These are phyloP conservation scores for Geophilus truncorum DNA, from an alignment of 2,888 invertebrate genomes.

Conservation along the genomic window DNA sequence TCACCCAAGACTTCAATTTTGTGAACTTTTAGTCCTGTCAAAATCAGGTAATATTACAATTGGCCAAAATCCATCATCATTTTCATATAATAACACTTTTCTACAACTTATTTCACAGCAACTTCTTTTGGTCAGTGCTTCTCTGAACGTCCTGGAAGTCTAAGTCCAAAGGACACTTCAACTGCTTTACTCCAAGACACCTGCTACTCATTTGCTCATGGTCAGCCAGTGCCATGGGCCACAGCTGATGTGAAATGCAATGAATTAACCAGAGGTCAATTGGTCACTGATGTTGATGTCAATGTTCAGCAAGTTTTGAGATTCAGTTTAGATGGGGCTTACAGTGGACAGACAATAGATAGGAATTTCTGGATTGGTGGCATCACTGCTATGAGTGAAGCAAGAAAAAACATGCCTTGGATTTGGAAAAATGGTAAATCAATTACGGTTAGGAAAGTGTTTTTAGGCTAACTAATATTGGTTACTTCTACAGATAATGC, in stretches of 20 bases:
- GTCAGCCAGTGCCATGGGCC: not conserved
- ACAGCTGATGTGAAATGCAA: not conserved
- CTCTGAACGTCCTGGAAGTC: not conserved
- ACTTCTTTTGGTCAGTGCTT: not conserved
- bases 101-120: not conserved
- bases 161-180: not conserved
- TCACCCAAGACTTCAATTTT: not conserved
- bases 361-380: not conserved
- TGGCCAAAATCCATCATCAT: not conserved
- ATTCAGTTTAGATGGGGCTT: not conserved
- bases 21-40: not conserved
- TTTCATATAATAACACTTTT: too few species aligned
- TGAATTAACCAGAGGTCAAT: not conserved
- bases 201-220: not conserved
- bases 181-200: not conserved
- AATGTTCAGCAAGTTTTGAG: not conserved
- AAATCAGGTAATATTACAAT: not conserved
- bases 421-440: not conserved
- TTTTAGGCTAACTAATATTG: not conserved
- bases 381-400: not conserved
- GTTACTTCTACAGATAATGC: not conserved
- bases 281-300: not conserved
- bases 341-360: not conserved
- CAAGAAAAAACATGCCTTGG: not conserved
- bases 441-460: not conserved